Evolutionary conservation across 2,113 vertebrate species (phyloP), one percentile per base, ranked within the genome.

Genomic region (Sialia sialis): DNA sequence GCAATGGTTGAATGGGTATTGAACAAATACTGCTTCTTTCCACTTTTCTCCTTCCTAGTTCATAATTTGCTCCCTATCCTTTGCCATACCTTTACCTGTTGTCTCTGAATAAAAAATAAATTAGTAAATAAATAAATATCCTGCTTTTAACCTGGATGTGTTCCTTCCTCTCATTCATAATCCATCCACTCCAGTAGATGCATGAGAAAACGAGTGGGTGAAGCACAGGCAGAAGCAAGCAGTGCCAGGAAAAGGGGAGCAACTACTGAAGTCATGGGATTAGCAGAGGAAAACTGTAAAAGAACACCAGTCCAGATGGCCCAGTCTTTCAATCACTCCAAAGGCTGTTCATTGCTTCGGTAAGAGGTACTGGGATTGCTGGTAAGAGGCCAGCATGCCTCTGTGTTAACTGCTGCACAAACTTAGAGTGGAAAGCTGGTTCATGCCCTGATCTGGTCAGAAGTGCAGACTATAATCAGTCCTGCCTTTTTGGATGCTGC

Each of bases 401-500:
- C 69, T 78, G 21, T 26, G 10, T 23, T 58, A 58, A n/a, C 30
- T 76, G 49, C 46, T 88, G 46, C 41, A 84, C 29, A 75, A 43
- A 72, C 18, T n/a, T 22, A 6, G 9, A 66, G 19, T 39, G 70
- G 73, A 85, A 66, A 70, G 5, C 17, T 80, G 43, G 23, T 87
- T 93, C 63, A 8, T 74, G 70, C 32, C 81, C 84, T 4, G 6
- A 39, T 51, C 63, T 77, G 38, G 34, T 89, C 90, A 82, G 16
- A 94, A 59, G 16, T 51, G 21, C 34, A 83, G 30, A 67, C 90
- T 96, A n/a, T 96, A 96, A 95, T 95, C 88, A 90, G 85, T 63
- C 55, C 66, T 90, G 34, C 26, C 78, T 80, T 96, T 88, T 77
- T 93, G 59, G 90, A 77, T 36, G 38, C 41, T 88, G 32, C 46